Conservation (phyloP, 2,888 invertebrate genomes). For the Abrostola triplasia region DNA sequence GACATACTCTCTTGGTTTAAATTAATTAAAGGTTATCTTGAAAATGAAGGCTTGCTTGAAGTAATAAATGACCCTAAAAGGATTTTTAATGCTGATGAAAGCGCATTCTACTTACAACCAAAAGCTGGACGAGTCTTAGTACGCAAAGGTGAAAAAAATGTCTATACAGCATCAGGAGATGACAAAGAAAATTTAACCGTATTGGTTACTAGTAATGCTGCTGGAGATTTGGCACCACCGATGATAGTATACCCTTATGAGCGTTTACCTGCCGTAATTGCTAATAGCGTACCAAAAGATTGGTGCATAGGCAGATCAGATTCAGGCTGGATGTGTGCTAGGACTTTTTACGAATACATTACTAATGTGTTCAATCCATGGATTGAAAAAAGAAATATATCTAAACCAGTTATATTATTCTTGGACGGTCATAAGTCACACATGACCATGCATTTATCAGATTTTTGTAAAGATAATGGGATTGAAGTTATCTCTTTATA, state of each 20-base stretch:
- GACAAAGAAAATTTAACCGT: neutral
- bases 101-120: slow-evolving; percentile 29
- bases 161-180: neutral
- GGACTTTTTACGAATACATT: no score
- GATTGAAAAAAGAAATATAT: slow-evolving; percentile 23
- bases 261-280: slow-evolving; percentile 27
- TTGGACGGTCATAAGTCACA: slow-evolving; percentile 46
- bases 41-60: slow-evolving; percentile 36
- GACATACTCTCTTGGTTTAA: slow-evolving; percentile 30
- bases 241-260: slow-evolving; percentile 35
- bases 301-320: slow-evolving; percentile 31
- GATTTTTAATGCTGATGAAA: slow-evolving; percentile 41
- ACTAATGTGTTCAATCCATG: no score
- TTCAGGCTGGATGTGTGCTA: slow-evolving; percentile 42
- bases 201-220: neutral
- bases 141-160: neutral
- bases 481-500: slow-evolving; percentile 41
- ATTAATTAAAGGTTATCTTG: no score
- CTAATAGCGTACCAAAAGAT: slow-evolving; percentile 13
- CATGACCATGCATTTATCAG: slow-evolving; percentile 21
- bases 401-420: slow-evolving; percentile 35
- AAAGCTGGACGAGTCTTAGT: slow-evolving; percentile 10
- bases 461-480: slow-evolving; percentile 31
- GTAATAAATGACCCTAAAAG: slow-evolving; percentile 44
- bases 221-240: neutral